Evolutionary conservation across 2,888 invertebrate species (phyloP).

Genomic region (Macrosiphum euphorbiae): DNA sequence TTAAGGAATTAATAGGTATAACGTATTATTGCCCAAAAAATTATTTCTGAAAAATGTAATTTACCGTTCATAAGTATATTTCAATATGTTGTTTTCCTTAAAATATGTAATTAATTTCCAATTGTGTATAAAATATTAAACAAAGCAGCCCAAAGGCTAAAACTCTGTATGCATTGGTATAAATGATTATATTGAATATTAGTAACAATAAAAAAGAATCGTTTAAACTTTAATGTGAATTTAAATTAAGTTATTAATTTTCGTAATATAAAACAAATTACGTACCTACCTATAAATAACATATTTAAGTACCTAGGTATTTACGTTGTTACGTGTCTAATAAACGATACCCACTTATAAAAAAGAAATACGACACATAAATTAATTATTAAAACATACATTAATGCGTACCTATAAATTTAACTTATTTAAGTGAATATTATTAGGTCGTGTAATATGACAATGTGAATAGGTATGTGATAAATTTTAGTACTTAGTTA

Average conservation of each 20-base stretch:
- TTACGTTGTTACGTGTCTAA: neutral
- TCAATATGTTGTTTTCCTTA: neutral
- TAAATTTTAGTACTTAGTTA: neutral
- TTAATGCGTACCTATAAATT: neutral
- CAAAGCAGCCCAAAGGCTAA: neutral
- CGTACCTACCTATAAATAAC: neutral
- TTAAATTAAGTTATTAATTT: neutral
- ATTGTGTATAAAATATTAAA: neutral
- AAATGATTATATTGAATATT: neutral
- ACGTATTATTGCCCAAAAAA: neutral
- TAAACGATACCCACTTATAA: neutral
- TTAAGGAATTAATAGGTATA: neutral
- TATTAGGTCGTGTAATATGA: neutral
- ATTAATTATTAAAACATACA: neutral
- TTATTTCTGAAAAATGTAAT: neutral
- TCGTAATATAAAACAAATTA: neutral
- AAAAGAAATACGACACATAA: neutral
- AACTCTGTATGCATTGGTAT: neutral
- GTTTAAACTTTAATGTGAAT: neutral
- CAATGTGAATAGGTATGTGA: neutral
- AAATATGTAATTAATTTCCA: neutral
- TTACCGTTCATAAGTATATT: neutral
- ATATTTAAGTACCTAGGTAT: neutral
- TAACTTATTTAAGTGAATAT: neutral
- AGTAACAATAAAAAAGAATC: neutral